Evolutionary conservation across 2,888 invertebrate species (phyloP).

Genomic region (Polietes domitor): DNA sequence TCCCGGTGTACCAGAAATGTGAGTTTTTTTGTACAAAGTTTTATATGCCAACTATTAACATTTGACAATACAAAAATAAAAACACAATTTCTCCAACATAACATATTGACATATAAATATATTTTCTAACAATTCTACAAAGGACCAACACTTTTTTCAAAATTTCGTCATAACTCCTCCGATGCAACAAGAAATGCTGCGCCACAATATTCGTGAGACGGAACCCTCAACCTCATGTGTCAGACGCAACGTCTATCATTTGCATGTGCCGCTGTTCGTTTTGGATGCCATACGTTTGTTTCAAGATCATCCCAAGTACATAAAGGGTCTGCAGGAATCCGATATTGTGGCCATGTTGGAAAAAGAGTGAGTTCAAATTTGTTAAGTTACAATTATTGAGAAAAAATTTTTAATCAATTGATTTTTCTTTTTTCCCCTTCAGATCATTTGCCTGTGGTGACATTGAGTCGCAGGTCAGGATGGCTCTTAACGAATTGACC

Average conservation of each 20-base stretch:
- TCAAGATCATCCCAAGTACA: constrained; percentile 78
- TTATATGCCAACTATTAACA: background rate
- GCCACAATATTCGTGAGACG: constrained; percentile 72
- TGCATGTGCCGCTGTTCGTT: constrained; percentile 77
- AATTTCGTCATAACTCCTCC: constrained; percentile 45
- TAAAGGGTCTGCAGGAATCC: constrained; percentile 73
- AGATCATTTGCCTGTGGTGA: constrained; percentile 78
- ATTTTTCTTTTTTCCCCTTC: constrained; percentile 6
- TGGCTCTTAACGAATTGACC: constrained; percentile 75
- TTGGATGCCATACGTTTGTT: constrained; percentile 78
- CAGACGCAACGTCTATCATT: constrained; percentile 75
- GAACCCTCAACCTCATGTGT: constrained; percentile 73
- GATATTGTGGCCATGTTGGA: constrained; percentile 76
- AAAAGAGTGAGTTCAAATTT: constrained; percentile 74
- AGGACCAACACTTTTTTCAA: constrained; percentile 50
- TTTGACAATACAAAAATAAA: background rate
- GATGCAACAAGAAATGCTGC: constrained; percentile 63
- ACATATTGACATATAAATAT: background rate
- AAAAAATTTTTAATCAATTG: too few relatives aligned
- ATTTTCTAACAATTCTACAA: constrained; percentile 29
- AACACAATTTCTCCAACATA: background rate
- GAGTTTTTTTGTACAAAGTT: too few relatives aligned
- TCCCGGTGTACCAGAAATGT: too few relatives aligned
- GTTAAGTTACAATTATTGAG: too few relatives aligned
- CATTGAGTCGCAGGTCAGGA: constrained; percentile 76